A percentile compares a stretch with the other conserved stretches of the same genome.
phyloP scores from a whole-genome alignment of 2,113 vertebrate genomes.

The Peromyscus leucopus region DNA sequence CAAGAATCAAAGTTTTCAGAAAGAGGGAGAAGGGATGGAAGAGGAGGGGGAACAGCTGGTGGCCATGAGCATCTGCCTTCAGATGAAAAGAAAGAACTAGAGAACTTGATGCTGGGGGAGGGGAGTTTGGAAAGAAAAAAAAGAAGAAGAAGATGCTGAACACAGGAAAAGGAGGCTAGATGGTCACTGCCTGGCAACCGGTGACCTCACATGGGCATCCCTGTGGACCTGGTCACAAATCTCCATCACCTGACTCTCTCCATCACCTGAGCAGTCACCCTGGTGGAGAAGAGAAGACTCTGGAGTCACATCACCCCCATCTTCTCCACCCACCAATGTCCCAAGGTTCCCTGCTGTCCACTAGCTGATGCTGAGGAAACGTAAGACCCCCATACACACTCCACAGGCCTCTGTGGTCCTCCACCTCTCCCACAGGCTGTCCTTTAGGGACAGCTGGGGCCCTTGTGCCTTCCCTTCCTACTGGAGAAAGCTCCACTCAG shows the following conservation, averaged over 20 bases:
- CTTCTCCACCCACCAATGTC: not conserved
- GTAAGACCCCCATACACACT: not conserved
- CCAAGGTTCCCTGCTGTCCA: not conserved
- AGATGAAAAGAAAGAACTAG: not conserved
- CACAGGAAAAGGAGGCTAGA: not conserved
- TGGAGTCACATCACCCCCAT: not conserved
- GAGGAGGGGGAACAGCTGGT: not conserved
- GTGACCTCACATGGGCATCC: not conserved
- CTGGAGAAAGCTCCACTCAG: not conserved
- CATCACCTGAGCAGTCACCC: not conserved
- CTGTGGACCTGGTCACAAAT: not conserved
- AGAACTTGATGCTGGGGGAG: not conserved
- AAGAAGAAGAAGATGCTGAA: not conserved
- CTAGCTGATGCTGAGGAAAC: not conserved
- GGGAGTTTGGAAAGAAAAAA: not conserved
- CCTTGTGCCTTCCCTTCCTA: not conserved
- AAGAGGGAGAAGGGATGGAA: not conserved
- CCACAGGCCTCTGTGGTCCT: not conserved
- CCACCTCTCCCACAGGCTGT: not conserved
- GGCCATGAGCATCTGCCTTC: not conserved
- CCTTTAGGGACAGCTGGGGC: not conserved
- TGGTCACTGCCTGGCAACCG: not conserved
- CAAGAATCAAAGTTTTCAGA: conserved; percentile 11
- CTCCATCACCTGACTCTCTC: not conserved
- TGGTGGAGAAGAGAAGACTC: not conserved